Conservation (phyloP, 1,140 invertebrate species). For the Platyura marginata region DNA sequence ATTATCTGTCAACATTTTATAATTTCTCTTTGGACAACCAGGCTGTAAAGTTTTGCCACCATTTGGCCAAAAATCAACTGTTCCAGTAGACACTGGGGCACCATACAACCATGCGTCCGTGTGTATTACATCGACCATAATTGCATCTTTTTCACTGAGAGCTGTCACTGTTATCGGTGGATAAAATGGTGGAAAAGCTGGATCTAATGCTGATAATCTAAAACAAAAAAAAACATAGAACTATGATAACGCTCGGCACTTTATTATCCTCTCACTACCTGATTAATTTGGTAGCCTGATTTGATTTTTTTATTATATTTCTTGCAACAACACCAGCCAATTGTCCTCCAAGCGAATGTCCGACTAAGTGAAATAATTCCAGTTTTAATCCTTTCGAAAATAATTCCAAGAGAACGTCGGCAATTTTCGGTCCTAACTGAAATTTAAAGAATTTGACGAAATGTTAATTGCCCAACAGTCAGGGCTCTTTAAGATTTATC, state of each 20-base stretch:
- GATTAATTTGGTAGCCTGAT: constrained; percentile 14
- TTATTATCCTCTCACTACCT: too few species aligned
- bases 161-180: constrained; percentile 32
- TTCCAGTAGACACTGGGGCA: constrained; percentile 31
- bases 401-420: constrained; percentile 16
- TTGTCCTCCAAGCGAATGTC: constrained; percentile 58
- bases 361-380: constrained; percentile 43
- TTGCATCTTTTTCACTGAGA: constrained; percentile 38
- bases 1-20: constrained; percentile 19
- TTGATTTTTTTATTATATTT: constrained; percentile 17
- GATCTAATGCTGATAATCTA: constrained; percentile 36
- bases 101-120: constrained; percentile 41
- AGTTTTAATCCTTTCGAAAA: constrained; percentile 21
- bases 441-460: constrained; percentile 1
- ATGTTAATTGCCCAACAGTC: too few species aligned
- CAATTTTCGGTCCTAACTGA: constrained; percentile 16
- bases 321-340: constrained; percentile 44
- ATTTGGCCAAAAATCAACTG: constrained; percentile 43
- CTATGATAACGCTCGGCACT: too few species aligned
- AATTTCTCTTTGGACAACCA: constrained; percentile 29
- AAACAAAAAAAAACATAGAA: constrained; percentile 5
- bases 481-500: too few species aligned
- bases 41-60: constrained; percentile 34
- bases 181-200: constrained; percentile 38
- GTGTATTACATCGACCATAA: constrained; percentile 49